Evolutionary conservation across 2,113 vertebrate species (phyloP), one percentile per base, ranked within the genome.

Genomic region (Glaucidium brasilianum): DNA sequence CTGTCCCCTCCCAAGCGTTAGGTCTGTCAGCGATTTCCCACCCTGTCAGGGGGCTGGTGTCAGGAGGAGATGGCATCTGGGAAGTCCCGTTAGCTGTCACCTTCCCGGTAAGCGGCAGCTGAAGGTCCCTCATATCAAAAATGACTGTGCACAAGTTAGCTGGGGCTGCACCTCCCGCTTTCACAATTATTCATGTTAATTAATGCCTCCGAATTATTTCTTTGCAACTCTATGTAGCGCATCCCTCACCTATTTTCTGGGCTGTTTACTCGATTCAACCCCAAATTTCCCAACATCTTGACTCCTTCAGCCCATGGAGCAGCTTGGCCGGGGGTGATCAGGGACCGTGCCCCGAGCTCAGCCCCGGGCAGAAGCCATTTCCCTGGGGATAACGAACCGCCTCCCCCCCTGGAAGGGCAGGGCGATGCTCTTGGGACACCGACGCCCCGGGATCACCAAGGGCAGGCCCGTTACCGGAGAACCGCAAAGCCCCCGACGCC

Each of bases 291-390:
- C 20, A 2, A 2, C 4, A 1, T 4, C 2, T 22, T 68, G 18
- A 37, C 23, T 2, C 2, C 6, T 21, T 18, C 12, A 23, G 3
- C 32, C 25, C 9, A 0, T 2, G 0, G 27, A 19, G 45, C 21
- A 11, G 45, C 45, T 21, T 47, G 45, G 19, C 45, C 18, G 19
- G 45, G 45, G 45, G 45, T 47, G 45, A 21, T 10, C 6, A 2
- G 59, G 37, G 60, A 7, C 8, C 2, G 4, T 15, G 26, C 30
- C 59, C 52, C 4, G 3, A 30, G 56, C 77, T 67, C 72, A 27
- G 63, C 66, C 32, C 43, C 1, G 15, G 8, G 3, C 41, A 25
- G 55, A 5, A 50, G 49, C 2, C 82, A 23, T 45, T n/a, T 14
- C 12, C 43, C 25, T 17, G 75, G 74, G n/a, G 52, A 55, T 29